These are phyloP conservation scores for Hippocampus guttulatus DNA, from an alignment of 2,113 vertebrate genomes.

Conservation along the genomic window DNA sequence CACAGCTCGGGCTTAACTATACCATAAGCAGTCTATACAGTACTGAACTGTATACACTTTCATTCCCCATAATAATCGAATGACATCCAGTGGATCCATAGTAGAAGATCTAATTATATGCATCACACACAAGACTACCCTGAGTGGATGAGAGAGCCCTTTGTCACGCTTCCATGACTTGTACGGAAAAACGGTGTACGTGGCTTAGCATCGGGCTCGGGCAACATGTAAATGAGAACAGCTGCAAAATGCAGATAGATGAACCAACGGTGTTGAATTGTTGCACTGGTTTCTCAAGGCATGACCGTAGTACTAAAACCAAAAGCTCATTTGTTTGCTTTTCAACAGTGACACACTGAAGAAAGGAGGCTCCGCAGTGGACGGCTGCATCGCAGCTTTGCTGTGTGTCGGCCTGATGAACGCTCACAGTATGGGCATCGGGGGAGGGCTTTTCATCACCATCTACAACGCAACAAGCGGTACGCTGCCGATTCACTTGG, in stretches of 20 bases:
- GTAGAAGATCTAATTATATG: background rate
- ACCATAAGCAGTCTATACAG: background rate
- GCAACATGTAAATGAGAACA: background rate
- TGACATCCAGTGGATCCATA: background rate
- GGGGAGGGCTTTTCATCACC: slow-evolving; percentile 88
- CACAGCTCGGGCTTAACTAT: background rate
- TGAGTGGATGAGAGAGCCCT: background rate
- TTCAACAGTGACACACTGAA: slow-evolving; percentile 76
- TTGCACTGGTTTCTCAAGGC: too few species aligned
- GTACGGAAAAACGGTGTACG: background rate
- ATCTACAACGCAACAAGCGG: slow-evolving; percentile 81
- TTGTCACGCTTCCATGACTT: background rate
- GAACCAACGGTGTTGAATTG: background rate
- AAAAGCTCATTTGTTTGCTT: too few species aligned
- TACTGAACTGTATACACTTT: background rate
- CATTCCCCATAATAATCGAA: background rate
- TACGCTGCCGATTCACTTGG: slow-evolving; percentile 46
- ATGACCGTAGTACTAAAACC: too few species aligned
- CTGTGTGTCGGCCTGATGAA: slow-evolving; percentile 89
- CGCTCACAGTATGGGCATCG: slow-evolving; percentile 90
- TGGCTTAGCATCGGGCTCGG: background rate
- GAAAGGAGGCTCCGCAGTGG: slow-evolving; percentile 85
- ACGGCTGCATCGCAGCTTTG: slow-evolving; percentile 82
- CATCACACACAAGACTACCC: background rate
- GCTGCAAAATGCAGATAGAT: background rate